phyloP scores from a whole-genome alignment of 2,888 invertebrate species.

The Sphaerophoria rueppellii region DNA sequence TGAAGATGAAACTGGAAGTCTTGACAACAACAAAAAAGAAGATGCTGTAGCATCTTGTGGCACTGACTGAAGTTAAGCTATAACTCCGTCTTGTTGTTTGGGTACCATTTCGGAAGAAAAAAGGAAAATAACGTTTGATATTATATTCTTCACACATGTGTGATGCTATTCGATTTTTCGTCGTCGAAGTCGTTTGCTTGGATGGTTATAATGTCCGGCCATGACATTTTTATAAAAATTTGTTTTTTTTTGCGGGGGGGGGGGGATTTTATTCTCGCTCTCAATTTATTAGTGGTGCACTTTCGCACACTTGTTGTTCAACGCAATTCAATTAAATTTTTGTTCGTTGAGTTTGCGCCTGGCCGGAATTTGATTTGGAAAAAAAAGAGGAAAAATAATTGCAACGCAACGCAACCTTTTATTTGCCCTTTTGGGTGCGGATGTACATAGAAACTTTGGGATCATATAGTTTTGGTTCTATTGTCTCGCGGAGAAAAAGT shows the following conservation, averaged over 20 bases:
- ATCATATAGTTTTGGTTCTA: conserved; percentile 18
- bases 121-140: not conserved
- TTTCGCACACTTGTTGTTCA: conserved; percentile 72
- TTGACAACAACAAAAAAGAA: not conserved
- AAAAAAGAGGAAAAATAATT: not conserved
- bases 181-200: not conserved
- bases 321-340: conserved; percentile 59
- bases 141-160: conserved; percentile 14
- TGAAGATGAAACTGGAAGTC: conserved; percentile 7
- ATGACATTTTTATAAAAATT: conserved; percentile 52
- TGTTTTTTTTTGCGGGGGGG: not conserved
- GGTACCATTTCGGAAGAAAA: not conserved
- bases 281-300: conserved; percentile 65
- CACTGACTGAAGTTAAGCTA: conserved; percentile 1
- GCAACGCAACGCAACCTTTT: conserved; percentile 55
- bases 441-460: conserved; percentile 44
- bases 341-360: conserved; percentile 69
- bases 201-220: conserved; percentile 46
- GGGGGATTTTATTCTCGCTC: conserved; percentile 9
- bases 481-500: conserved; percentile 35
- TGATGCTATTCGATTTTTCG: not conserved
- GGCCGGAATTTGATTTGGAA: not conserved
- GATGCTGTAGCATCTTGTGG: conserved; percentile 22
- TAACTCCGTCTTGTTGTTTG: not conserved
- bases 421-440: conserved; percentile 71